Evolutionary conservation across 1,140 invertebrate species (phyloP).

Genomic region (Metaphire vulgaris): DNA sequence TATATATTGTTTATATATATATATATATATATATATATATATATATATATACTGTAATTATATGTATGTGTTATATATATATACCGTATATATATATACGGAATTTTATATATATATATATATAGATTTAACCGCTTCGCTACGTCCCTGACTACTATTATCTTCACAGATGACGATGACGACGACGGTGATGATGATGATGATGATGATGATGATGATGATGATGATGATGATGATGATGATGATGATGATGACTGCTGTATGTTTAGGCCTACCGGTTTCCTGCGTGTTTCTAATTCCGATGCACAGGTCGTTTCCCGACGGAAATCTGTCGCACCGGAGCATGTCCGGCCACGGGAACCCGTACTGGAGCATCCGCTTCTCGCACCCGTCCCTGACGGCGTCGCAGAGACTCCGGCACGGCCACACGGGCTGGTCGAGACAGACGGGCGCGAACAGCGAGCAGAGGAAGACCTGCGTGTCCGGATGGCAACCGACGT

Average conservation of each 20-base stretch:
- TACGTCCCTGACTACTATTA: no score
- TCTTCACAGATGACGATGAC: no score
- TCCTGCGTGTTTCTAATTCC: constrained; percentile 9
- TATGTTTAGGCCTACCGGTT: not conserved
- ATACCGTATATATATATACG: no score
- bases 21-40: constrained; percentile 5
- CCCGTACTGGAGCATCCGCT: constrained; percentile 61
- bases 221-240: no score
- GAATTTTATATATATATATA: constrained; percentile 2
- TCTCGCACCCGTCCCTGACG: constrained; percentile 62
- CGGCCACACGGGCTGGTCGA: constrained; percentile 46
- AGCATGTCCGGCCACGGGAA: constrained; percentile 68
- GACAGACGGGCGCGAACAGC: constrained; percentile 65
- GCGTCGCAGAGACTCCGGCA: constrained; percentile 58
- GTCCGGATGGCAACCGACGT: constrained; percentile 63
- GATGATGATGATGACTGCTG: no score
- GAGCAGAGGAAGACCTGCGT: constrained; percentile 66
- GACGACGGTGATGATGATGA: no score
- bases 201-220: no score
- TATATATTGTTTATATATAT: no score
- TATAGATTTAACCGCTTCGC: no score
- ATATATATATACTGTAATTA: no score
- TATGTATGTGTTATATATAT: no score
- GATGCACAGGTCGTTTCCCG: constrained; percentile 67
- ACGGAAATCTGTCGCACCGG: constrained; percentile 61